Base-by-base conservation (phyloP, 2,888 invertebrate species). In the Anagyrus pseudococci region DNA sequence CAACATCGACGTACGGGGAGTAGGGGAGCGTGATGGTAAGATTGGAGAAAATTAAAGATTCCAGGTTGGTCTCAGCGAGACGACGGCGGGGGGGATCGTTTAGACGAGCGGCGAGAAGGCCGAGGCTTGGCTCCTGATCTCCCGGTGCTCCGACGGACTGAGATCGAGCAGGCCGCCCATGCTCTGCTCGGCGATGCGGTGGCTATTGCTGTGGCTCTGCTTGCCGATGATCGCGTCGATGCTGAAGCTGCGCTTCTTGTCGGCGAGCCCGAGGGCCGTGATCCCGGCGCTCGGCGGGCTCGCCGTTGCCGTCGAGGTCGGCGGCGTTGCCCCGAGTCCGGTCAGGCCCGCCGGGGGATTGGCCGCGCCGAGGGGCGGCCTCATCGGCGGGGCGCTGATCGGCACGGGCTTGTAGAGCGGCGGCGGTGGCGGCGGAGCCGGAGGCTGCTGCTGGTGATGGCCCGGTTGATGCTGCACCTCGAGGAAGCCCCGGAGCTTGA, bases 21-120 rank as follows among this genome's bases (percentile, higher is more conserved):
- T n/a, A n/a, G n/a, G n/a, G n/a, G n/a, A n/a, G n/a, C n/a, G n/a
- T n/a, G n/a, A n/a, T n/a, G n/a, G n/a, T n/a, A n/a, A n/a, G n/a
- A n/a, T n/a, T n/a, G n/a, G n/a, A n/a, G n/a, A n/a, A n/a, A n/a
- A n/a, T n/a, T n/a, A n/a, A n/a, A n/a, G n/a, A n/a, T n/a, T n/a
- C n/a, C n/a, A n/a, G n/a, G n/a, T n/a, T n/a, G n/a, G n/a, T n/a
- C n/a, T n/a, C n/a, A n/a, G n/a, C n/a, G n/a, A n/a, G n/a, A n/a
- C n/a, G n/a, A n/a, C n/a, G n/a, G n/a, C n/a, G n/a, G n/a, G n/a
- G n/a, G n/a, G n/a, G n/a, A n/a, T n/a, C 8, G 23, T 20, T 70
- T 77, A 80, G 75, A 81, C 68, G 84, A 91, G 82, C 4, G 90
- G 90, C 1, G 90, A 89, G 77, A 91, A 91, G 8, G 91, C 91